A percentile compares a stretch with the other conserved stretches of the same genome.
Evolutionary conservation across 2,797 vertebrate species (phyloP).

Genomic region (Novumbra hubbsi): DNA sequence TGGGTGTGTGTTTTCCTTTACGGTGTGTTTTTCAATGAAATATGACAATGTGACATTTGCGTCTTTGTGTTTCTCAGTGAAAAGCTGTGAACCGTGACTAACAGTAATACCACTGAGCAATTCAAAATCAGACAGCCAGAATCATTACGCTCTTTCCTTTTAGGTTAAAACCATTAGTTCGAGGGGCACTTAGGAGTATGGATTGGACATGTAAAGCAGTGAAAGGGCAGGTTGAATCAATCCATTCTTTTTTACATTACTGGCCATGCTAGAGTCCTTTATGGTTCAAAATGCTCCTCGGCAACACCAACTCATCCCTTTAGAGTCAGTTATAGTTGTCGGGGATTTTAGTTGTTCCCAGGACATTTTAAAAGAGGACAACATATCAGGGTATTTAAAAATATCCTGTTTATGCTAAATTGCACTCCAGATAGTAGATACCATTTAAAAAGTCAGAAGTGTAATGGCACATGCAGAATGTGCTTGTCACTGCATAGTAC

Average conservation of each 20-base stretch:
- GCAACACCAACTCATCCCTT: conserved; percentile 44
- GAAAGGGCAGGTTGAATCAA: conserved; percentile 67
- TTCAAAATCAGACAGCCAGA: conserved; percentile 55
- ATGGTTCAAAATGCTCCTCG: conserved; percentile 59
- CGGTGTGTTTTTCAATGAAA: background rate
- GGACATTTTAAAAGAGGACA: conserved; percentile 59
- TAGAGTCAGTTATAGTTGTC: conserved; percentile 51
- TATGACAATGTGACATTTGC: conserved; percentile 49
- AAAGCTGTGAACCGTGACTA: conserved; percentile 51
- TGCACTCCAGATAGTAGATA: background rate
- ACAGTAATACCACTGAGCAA: conserved; percentile 52
- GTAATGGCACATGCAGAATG: background rate
- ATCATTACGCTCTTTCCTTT: conserved; percentile 60
- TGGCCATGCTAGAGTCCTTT: conserved; percentile 59
- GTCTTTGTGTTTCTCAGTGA: conserved; percentile 36
- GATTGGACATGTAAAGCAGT: conserved; percentile 61
- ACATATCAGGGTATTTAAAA: conserved; percentile 49
- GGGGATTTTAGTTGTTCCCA: conserved; percentile 47
- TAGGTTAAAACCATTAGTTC: conserved; percentile 53
- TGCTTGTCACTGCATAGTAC: background rate
- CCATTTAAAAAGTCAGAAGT: background rate
- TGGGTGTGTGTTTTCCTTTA: background rate
- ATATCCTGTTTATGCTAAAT: background rate
- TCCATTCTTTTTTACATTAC: conserved; percentile 68
- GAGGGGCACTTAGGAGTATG: conserved; percentile 65